Evolutionary conservation across 1,140 invertebrate species (phyloP).

Genomic region (Drusus annulatus): DNA sequence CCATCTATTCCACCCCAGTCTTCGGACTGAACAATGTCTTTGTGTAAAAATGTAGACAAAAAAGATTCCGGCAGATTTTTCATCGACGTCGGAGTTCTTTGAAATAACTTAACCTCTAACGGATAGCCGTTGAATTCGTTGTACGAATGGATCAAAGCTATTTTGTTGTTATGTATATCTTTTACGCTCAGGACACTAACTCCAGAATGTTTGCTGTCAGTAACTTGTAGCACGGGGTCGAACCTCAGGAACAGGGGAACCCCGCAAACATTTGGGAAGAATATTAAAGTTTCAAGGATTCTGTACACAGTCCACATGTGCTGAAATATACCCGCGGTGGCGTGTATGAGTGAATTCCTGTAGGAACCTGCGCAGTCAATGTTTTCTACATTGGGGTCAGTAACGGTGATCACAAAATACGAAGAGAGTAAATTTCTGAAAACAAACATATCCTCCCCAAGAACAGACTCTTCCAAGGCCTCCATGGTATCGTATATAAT

Average conservation of each 20-base stretch:
- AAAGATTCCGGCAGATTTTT: constrained; percentile 47
- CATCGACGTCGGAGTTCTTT: constrained; percentile 43
- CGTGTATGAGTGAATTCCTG: constrained; percentile 4
- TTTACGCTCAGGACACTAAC: constrained; percentile 25
- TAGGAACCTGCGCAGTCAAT: background rate
- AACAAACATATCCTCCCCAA: background rate
- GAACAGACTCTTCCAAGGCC: background rate
- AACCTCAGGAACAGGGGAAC: constrained; percentile 42
- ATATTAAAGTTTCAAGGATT: constrained; percentile 46
- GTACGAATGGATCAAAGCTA: constrained; percentile 38
- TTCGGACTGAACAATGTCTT: constrained; percentile 40
- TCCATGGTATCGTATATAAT: constrained; percentile 21
- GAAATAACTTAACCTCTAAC: constrained; percentile 50
- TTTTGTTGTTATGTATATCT: constrained; percentile 17
- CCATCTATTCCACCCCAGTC: constrained; percentile 62
- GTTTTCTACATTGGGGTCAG: background rate
- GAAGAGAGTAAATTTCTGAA: constrained; percentile 35
- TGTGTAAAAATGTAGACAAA: constrained; percentile 47
- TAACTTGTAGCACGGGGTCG: constrained; percentile 44
- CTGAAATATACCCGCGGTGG: constrained; percentile 32
- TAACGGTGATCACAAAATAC: constrained; percentile 34
- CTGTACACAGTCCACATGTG: constrained; percentile 41
- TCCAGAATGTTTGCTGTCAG: background rate
- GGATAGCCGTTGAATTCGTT: constrained; percentile 51
- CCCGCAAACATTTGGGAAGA: constrained; percentile 46